Evolutionary conservation across 2,113 vertebrate species (phyloP), one percentile per base, ranked within the genome.

Genomic region (Anser cygnoides): DNA sequence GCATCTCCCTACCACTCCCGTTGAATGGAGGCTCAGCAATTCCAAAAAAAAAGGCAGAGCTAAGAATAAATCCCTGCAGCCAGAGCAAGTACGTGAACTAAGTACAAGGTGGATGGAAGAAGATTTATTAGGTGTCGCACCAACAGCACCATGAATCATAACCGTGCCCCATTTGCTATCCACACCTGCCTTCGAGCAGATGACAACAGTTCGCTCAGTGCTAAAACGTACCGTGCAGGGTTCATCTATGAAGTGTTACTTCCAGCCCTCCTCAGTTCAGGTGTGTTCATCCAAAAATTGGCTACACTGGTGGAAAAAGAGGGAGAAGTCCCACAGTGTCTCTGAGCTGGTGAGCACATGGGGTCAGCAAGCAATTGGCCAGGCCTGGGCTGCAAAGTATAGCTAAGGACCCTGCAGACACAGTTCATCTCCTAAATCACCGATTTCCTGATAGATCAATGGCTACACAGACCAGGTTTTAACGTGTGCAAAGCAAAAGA

Each of bases 1-100:
- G 52, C 75, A 67, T 68, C 84, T 67, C 33, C 5, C 3, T 63
- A 54, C n/a, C 10, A 37, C 57, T 90, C 52, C 46, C 4, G 0
- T 88, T 91, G 91, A 50, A 91, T 2, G 1, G 44, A 80, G 58
- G 44, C 74, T 83, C 13, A 75, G 31, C 50, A 74, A 83, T 59
- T 80, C 59, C 46, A 54, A 49, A 86, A 66, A 43, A 70, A 13
- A 54, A 19, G 17, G 4, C 20, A 82, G 23, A 49, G 50, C 71
- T 76, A 90, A 91, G 37, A 93, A 83, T 92, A 96, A 96, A 88
- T 77, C 65, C 79, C 46, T 77, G 59, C 6, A 13, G 59, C 28
- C 76, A 88, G 68, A 95, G 29, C 76, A 95, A 87, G 58, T 35
- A 84, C 31, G 13, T 16, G 29, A 92, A 90, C 46, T 63, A 88